A percentile compares a stretch with the other conserved stretches of the same genome.
These are phyloP conservation scores for Andinoacara biseriatus DNA, from an alignment of 2,113 vertebrate species.

Conservation along the genomic window DNA sequence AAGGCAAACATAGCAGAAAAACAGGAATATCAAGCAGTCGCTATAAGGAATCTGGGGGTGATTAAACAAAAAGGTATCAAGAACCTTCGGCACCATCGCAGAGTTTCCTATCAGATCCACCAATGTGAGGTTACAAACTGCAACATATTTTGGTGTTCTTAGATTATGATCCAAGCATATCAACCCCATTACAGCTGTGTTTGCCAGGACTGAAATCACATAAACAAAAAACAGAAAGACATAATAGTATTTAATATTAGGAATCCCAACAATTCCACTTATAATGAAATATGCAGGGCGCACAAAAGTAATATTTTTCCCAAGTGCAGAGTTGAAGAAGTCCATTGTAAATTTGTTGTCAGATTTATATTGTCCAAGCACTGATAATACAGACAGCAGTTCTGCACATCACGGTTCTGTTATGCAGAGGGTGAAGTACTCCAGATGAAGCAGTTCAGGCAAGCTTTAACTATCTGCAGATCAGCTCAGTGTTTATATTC, in stretches of 20 bases:
- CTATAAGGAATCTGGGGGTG: slow-evolving; percentile 61
- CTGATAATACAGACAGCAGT: neutral
- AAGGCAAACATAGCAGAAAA: neutral
- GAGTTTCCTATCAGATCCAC: slow-evolving; percentile 70
- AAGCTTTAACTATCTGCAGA: neutral
- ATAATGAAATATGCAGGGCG: slow-evolving; percentile 74
- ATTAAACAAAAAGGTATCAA: slow-evolving; percentile 74
- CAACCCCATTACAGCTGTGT: slow-evolving; percentile 62
- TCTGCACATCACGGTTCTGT: neutral
- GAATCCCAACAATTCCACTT: slow-evolving; percentile 65
- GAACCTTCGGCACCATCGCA: slow-evolving; percentile 73
- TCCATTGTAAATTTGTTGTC: slow-evolving; percentile 28
- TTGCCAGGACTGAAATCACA: slow-evolving; percentile 67
- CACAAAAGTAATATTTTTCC: slow-evolving; percentile 64
- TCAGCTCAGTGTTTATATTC: neutral
- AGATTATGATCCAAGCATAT: slow-evolving; percentile 65
- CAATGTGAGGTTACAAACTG: slow-evolving; percentile 75
- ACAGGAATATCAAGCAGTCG: slow-evolving; percentile 58
- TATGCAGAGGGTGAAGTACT: neutral
- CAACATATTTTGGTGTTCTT: slow-evolving; percentile 75
- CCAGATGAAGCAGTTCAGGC: neutral
- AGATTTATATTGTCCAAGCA: neutral
- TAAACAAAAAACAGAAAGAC: slow-evolving; percentile 72
- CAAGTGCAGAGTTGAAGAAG: slow-evolving; percentile 46
- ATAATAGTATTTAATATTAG: slow-evolving; percentile 69